Evolutionary conservation across 2,888 invertebrate species (phyloP).

Genomic region (Sinelater perroti): DNA sequence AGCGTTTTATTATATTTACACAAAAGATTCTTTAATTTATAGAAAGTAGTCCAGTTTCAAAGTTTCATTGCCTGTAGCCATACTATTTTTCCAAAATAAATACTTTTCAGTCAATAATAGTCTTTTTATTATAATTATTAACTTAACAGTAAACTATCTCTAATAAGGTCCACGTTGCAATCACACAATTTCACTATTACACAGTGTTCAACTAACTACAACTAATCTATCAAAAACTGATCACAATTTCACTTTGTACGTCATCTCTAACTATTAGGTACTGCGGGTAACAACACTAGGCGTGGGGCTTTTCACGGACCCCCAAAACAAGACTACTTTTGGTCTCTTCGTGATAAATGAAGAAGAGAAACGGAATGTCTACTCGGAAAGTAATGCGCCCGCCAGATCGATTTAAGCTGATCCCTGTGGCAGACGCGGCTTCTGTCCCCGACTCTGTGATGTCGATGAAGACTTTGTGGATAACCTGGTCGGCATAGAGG

Average conservation of each 20-base stretch:
- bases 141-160: not conserved
- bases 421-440: conserved; percentile 73
- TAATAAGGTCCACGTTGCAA: too few relatives aligned
- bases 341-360: conserved; percentile 74
- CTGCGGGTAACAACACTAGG: conserved; percentile 16
- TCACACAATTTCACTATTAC: too few relatives aligned
- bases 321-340: conserved; percentile 77
- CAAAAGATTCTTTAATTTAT: too few relatives aligned
- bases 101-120: too few relatives aligned
- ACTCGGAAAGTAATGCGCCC: conserved; percentile 65
- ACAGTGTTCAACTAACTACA: not conserved
- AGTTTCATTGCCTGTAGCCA: too few relatives aligned
- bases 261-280: conserved; percentile 9
- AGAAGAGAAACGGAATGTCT: conserved; percentile 77
- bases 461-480: conserved; percentile 73
- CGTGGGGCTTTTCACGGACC: conserved; percentile 69
- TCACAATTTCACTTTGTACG: conserved; percentile 13
- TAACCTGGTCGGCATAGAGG: conserved; percentile 68
- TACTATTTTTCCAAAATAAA: too few relatives aligned
- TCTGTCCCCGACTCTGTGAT: conserved; percentile 76
- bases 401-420: conserved; percentile 66
- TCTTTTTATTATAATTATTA: too few relatives aligned
- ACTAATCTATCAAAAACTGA: conserved; percentile 1
- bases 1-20: too few relatives aligned
- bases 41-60: too few relatives aligned